Percentiles rank a stretch among this genome's conserved stretches.
Evolutionary conservation across 2,113 vertebrate genomes (phyloP).

Genomic region (Nothocercus julius): DNA sequence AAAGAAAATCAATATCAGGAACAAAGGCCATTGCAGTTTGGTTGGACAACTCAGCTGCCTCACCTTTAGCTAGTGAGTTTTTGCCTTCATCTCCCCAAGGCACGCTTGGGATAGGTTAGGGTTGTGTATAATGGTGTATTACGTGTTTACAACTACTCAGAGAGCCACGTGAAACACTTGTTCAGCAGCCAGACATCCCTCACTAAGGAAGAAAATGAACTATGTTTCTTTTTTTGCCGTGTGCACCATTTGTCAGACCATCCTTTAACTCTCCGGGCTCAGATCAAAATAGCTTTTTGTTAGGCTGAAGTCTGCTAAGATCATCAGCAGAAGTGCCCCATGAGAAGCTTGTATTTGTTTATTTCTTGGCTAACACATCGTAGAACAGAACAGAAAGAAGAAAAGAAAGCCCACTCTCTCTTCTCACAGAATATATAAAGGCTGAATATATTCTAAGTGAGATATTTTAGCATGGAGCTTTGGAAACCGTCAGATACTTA

Average conservation of each 20-base stretch:
- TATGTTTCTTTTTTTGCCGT: slow-evolving; percentile 18
- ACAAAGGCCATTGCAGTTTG: neutral
- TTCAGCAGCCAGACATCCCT: neutral
- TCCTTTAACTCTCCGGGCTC: slow-evolving; percentile 10
- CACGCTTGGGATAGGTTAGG: neutral
- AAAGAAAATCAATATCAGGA: neutral
- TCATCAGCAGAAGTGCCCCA: slow-evolving; percentile 47
- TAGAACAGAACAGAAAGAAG: slow-evolving; percentile 5
- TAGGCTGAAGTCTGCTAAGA: slow-evolving; percentile 57
- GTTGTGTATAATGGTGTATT: neutral
- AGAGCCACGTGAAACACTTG: slow-evolving; percentile 14
- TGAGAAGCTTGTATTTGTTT: slow-evolving; percentile 43
- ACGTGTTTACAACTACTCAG: neutral
- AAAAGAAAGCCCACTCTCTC: slow-evolving; percentile 53
- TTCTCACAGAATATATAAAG: slow-evolving; percentile 46
- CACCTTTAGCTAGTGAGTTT: neutral
- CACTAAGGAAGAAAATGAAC: neutral
- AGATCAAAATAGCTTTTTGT: slow-evolving; percentile 59
- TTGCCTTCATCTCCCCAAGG: neutral
- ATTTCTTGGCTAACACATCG: slow-evolving; percentile 35
- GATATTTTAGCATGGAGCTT: slow-evolving; percentile 6
- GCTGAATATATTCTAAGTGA: slow-evolving; percentile 9
- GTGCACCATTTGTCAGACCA: slow-evolving; percentile 29
- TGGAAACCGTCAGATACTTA: slow-evolving; percentile 77
- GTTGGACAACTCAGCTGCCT: neutral